Evolutionary conservation across 2,797 vertebrate genomes (phyloP).

Genomic region (Cuculus canorus): DNA sequence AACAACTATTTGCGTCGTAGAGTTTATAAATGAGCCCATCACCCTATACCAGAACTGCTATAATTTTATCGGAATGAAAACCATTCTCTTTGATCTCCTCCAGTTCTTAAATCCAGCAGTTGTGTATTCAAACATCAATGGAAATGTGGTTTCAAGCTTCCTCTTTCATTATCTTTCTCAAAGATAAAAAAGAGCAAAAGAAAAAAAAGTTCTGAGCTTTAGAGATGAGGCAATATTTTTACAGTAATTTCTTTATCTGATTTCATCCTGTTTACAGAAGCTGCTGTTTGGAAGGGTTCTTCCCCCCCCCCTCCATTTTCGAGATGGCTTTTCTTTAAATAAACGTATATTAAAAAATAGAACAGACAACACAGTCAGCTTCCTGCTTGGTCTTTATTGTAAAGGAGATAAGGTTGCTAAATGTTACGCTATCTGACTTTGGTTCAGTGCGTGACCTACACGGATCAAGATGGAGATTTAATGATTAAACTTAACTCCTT

Average conservation of each 20-base stretch:
- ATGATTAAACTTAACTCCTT: constrained; percentile 69
- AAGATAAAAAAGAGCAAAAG: constrained; percentile 84
- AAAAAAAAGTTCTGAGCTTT: constrained; percentile 76
- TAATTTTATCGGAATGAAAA: constrained; percentile 88
- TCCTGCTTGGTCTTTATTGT: constrained; percentile 7
- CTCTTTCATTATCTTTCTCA: constrained; percentile 93
- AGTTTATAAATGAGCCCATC: constrained; percentile 88
- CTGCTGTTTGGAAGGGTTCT: constrained; percentile 69
- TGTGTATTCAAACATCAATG: constrained; percentile 94
- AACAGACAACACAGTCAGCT: constrained; percentile 7
- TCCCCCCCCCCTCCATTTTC: not conserved
- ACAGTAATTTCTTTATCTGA: constrained; percentile 85
- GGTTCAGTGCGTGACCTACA: constrained; percentile 55
- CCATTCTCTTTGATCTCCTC: constrained; percentile 90
- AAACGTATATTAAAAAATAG: constrained; percentile 57
- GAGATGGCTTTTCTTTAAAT: constrained; percentile 67
- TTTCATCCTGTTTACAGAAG: constrained; percentile 80
- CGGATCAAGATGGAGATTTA: constrained; percentile 70
- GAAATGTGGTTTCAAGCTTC: constrained; percentile 86
- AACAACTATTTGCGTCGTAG: constrained; percentile 84
- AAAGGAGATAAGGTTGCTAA: constrained; percentile 42
- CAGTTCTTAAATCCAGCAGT: constrained; percentile 90
- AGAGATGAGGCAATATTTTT: constrained; percentile 81
- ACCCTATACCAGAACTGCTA: constrained; percentile 79
- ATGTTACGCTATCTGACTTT: constrained; percentile 37